Conservation (phyloP, 2,113 vertebrate species). For the Gorilla gorilla region DNA sequence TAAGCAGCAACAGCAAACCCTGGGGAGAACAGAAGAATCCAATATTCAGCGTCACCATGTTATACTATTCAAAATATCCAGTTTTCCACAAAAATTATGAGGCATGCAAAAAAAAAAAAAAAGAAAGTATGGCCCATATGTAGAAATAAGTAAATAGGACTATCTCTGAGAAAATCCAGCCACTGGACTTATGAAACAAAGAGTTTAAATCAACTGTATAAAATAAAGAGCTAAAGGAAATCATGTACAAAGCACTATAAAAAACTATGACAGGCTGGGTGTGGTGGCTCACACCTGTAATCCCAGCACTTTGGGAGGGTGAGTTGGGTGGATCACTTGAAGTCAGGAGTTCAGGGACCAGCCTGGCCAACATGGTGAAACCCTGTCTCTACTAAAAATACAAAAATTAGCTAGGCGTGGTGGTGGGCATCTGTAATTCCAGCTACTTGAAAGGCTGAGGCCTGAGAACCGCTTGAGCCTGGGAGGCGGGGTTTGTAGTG, state of each 20-base stretch:
- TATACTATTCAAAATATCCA: not conserved
- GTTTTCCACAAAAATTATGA: not conserved
- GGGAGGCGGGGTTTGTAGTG: no score
- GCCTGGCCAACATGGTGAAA: no score
- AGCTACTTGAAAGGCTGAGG: no score
- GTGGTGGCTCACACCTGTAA: no score
- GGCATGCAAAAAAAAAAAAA: not conserved
- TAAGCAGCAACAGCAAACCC: not conserved
- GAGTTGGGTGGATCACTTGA: no score
- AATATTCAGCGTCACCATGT: not conserved
- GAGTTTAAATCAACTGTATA: not conserved
- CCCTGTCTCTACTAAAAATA: no score
- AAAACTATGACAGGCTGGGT: no score
- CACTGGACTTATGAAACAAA: not conserved
- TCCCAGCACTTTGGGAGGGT: no score
- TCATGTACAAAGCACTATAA: not conserved
- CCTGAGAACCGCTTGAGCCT: no score
- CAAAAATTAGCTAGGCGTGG: no score
- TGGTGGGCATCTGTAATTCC: no score
- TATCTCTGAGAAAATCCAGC: not conserved
- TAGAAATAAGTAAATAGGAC: not conserved
- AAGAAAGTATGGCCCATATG: not conserved
- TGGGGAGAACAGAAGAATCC: not conserved
- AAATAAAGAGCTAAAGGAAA: not conserved
- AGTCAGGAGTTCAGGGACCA: no score